Evolutionary conservation across 2,113 vertebrate species (phyloP), one percentile per base, ranked within the genome.

Genomic region (Tapirus terrestris): DNA sequence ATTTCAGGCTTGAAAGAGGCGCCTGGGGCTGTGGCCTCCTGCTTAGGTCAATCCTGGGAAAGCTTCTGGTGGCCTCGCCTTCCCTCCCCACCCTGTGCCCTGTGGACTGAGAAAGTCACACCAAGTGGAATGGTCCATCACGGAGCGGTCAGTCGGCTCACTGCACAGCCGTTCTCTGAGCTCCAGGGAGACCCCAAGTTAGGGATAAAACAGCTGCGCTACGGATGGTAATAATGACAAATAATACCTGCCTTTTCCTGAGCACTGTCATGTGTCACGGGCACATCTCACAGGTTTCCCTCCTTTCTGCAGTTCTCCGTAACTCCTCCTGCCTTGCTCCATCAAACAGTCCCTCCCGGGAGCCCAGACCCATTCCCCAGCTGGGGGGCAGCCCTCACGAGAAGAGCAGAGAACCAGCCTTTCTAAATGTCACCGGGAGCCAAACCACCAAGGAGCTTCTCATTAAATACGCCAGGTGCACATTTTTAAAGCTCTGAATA

Each of bases 341-440:
- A 25, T 61, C 61, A 14, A 29, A 27, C 48, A 29, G 48, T 31
- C 20, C 58, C 39, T 61, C 16, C 45, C 33, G 12, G 6, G 63
- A 73, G 17, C 29, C 23, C 31, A 68, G 39, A 20, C 16, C 77
- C 77, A 76, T 27, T 56, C 56, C 83, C n/a, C 25, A 18, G 81
- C 81, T 13, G 33, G 82, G 58, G 2, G 60, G 39, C 65, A 88
- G 51, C n/a, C 77, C 48, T 58, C 82, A 36, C 1, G 20, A 67
- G 84, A 75, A 67, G 23, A 68, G 33, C 27, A 6, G 33, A 79
- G 80, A 48, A 21, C 60, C 21, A 29, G 77, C 56, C 84, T 94
- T 95, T 98, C 97, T 98, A 98, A 98, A 98, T 98, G 98, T 99
- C 98, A 98, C 93, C 60, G 12, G 92, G 90, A 98, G 98, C 98